A percentile compares a stretch with the other conserved stretches of the same genome.
phyloP scores from a whole-genome alignment of 2,888 invertebrate genomes.

The Meganola albula region DNA sequence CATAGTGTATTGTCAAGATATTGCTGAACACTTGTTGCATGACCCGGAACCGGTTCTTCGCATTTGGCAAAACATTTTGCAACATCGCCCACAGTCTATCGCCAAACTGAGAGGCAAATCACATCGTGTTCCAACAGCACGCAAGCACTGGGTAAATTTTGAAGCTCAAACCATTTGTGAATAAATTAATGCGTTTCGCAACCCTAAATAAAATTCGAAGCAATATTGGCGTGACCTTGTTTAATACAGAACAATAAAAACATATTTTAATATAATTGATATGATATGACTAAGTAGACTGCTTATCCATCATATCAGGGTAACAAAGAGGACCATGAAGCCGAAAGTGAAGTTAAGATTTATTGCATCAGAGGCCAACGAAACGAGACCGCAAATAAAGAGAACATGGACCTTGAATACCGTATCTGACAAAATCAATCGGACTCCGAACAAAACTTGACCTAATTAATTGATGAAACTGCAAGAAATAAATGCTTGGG shows the following conservation, averaged over 20 bases:
- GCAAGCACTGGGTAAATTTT: no score
- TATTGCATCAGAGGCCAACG: slow-evolving; percentile 73
- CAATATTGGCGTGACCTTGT: slow-evolving; percentile 39
- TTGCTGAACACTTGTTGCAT: slow-evolving; percentile 27
- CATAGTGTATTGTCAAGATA: slow-evolving; percentile 32
- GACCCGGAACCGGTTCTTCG: slow-evolving; percentile 54
- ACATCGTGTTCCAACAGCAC: slow-evolving; percentile 6
- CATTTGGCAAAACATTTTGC: slow-evolving; percentile 61
- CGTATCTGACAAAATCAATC: slow-evolving; percentile 77
- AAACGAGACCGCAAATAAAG: slow-evolving; percentile 76
- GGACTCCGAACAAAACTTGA: slow-evolving; percentile 71
- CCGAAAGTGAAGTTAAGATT: slow-evolving; percentile 66
- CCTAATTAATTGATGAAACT: slow-evolving; percentile 68
- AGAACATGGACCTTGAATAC: slow-evolving; percentile 74
- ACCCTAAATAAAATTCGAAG: slow-evolving; percentile 20
- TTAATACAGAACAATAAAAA: slow-evolving; percentile 43
- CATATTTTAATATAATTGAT: slow-evolving; percentile 43
- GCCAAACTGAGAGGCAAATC: slow-evolving; percentile 11
- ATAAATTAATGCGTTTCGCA: slow-evolving; percentile 15
- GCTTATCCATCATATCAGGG: slow-evolving; percentile 67
- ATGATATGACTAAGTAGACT: slow-evolving; percentile 51
- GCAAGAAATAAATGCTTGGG: slow-evolving; percentile 25
- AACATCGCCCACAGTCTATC: slow-evolving; percentile 34
- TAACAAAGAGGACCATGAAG: slow-evolving; percentile 69
- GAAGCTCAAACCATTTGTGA: slow-evolving; percentile 11